Base-by-base conservation (phyloP, 2,888 invertebrate genomes). In the Linyphia triangularis region DNA sequence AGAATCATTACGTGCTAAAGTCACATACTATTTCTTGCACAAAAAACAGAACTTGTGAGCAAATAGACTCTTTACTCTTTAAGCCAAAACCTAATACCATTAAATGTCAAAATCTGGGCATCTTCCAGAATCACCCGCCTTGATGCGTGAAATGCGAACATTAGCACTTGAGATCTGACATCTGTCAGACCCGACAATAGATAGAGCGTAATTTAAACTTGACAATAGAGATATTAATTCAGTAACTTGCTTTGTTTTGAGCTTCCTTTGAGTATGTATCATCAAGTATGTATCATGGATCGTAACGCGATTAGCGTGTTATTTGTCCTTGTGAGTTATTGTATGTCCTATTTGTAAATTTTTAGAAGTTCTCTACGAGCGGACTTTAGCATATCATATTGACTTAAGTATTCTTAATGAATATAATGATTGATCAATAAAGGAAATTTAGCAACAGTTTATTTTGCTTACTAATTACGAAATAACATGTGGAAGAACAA, bases 121-220 rank as follows among this genome's bases (percentile, higher is more conserved):
- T 40, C 26, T 37, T 77, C 63, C 77, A 77, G 37, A 57, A 77
- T 37, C 40, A 26, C 37, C 37, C 40, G 9, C 40, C 26, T 33
- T 51, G 43, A n/a, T 70, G 13, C n/a, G 16, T 24, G 5, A 40
- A 77, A 57, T 40, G 40, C 6, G 61, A 63, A 77, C 33, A 70
- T 70, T n/a, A 77, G 40, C 61, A 63, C 26, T n/a, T 26, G 63
- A 77, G 77, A 40, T 24, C 24, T 61, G 37, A 59, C 63, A 77
- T 61, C 61, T 77, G 77, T 77, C 40, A 33, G 40, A 6, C 3
- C 67, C n/a, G n/a, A 33, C 33, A 67, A 67, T 30, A 16, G 33
- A n/a, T n/a, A n/a, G 22, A 59, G 6, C 19, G 59, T 19, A 19
- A 59, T 51, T 51, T 51, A n/a, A 51, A 51, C 51, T 51, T 51